phyloP scores from a whole-genome alignment of 2,888 invertebrate species.

The Tryphoninae sp. region DNA sequence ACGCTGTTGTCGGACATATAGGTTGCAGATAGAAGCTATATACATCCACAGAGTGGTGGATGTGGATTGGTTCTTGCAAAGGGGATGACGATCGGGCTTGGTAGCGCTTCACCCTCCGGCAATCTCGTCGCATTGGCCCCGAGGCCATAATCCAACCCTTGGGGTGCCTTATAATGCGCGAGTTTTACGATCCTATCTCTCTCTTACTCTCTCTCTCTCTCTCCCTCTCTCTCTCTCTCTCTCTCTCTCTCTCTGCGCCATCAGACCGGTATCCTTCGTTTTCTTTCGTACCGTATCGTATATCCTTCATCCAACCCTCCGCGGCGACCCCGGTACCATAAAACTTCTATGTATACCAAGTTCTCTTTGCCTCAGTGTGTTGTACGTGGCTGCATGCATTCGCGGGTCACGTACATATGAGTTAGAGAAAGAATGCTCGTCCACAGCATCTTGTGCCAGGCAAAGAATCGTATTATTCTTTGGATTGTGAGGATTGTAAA shows the following conservation, averaged over 20 bases:
- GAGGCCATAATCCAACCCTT: slow-evolving; percentile 59
- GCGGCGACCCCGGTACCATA: slow-evolving; percentile 57
- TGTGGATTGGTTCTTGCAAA: slow-evolving; percentile 59
- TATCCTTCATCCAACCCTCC: slow-evolving; percentile 60
- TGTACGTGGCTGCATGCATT: slow-evolving; percentile 36
- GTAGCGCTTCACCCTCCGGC: slow-evolving; percentile 52
- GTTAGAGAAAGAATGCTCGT: slow-evolving; percentile 18
- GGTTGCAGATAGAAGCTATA: slow-evolving; percentile 19
- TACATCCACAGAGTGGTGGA: neutral
- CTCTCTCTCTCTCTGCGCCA: slow-evolving; percentile 53
- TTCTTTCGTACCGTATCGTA: slow-evolving; percentile 55
- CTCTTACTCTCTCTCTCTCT: slow-evolving; percentile 63
- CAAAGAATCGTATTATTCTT: slow-evolving; percentile 33
- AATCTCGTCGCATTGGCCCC: slow-evolving; percentile 61
- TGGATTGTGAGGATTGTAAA: slow-evolving; percentile 53
- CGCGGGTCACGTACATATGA: slow-evolving; percentile 42
- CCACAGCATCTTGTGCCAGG: slow-evolving; percentile 3
- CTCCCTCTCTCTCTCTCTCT: slow-evolving; percentile 60
- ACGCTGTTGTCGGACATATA: neutral
- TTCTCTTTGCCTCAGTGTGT: slow-evolving; percentile 28
- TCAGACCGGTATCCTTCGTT: slow-evolving; percentile 5
- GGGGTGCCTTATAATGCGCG: slow-evolving; percentile 64
- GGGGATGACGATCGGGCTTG: slow-evolving; percentile 52
- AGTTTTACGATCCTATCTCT: slow-evolving; percentile 68
- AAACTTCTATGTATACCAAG: slow-evolving; percentile 50